phyloP scores from a whole-genome alignment of 2,113 vertebrate genomes.

The Forbesichthys papilliferus region DNA sequence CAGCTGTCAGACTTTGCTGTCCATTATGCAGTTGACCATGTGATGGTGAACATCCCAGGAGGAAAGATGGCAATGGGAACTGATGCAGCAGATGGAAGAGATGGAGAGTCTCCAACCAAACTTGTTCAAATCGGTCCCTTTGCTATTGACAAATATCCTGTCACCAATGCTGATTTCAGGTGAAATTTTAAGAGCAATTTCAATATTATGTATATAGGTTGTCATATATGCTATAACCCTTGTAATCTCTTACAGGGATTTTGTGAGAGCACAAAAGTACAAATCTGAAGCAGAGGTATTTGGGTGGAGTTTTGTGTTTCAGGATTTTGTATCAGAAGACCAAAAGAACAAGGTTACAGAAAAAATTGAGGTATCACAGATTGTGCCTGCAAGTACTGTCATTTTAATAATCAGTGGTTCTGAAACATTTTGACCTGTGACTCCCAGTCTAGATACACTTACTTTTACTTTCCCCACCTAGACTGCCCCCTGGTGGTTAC shows the following conservation, averaged over 20 bases:
- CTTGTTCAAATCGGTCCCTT: conserved; percentile 79
- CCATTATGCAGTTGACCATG: conserved; percentile 37
- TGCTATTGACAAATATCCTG: conserved; percentile 81
- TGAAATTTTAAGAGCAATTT: conserved; percentile 42
- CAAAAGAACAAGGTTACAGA: conserved; percentile 86
- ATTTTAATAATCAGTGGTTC: background rate
- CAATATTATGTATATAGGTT: accelerated
- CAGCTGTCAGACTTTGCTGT: background rate
- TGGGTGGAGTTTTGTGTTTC: conserved; percentile 98
- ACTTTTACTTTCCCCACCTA: conserved; percentile 43
- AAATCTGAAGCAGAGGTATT: conserved; percentile 91
- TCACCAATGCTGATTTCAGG: conserved; percentile 91
- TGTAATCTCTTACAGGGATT: conserved; percentile 77
- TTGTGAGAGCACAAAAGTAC: conserved; percentile 87
- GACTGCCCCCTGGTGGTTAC: conserved; percentile 96
- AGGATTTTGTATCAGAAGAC: conserved; percentile 89
- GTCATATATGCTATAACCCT: background rate
- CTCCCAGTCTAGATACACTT: background rate
- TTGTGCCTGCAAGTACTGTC: background rate
- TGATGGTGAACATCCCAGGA: conserved; percentile 79
- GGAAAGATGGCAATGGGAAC: conserved; percentile 84
- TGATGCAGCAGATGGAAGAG: conserved; percentile 69
- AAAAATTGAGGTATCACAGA: conserved; percentile 82
- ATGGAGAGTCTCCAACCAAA: conserved; percentile 77
- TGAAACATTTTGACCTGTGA: background rate